Percentiles rank a stretch among this genome's conserved stretches.
Evolutionary conservation across 2,113 vertebrate genomes (phyloP).

Genomic region (Siniperca knerii): DNA sequence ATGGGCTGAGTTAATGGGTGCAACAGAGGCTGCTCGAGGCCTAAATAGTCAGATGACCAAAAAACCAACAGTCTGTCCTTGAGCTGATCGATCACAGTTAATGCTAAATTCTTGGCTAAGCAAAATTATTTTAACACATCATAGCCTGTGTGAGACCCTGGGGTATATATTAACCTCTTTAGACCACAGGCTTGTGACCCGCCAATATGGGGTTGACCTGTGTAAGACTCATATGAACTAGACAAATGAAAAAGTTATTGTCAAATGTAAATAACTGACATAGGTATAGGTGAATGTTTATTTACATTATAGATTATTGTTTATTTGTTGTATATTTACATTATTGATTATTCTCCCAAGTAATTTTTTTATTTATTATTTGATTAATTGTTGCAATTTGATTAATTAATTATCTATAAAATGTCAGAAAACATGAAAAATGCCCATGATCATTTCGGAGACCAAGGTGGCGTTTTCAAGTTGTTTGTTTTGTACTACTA

Average conservation of each 20-base stretch:
- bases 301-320: neutral
- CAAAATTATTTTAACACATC: constrained; percentile 38
- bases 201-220: neutral
- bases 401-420: neutral
- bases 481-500: neutral
- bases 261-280: constrained; percentile 26
- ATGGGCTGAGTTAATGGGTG: neutral
- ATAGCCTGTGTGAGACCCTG: constrained; percentile 27
- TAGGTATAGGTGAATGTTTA: neutral
- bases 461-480: too few relatives aligned
- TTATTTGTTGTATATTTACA: neutral
- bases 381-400: neutral
- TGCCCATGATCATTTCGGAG: neutral
- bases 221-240: neutral
- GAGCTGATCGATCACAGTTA: constrained; percentile 46
- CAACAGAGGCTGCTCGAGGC: neutral
- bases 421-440: neutral
- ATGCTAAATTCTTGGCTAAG: constrained; percentile 57
- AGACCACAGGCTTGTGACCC: neutral
- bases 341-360: neutral
- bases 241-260: neutral
- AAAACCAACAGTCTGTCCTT: constrained; percentile 27
- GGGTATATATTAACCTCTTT: constrained; percentile 29
- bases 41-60: neutral
- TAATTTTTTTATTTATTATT: neutral